These are phyloP conservation scores for Dasyornis broadbenti DNA, from an alignment of 2,113 vertebrate species.

Conservation along the genomic window DNA sequence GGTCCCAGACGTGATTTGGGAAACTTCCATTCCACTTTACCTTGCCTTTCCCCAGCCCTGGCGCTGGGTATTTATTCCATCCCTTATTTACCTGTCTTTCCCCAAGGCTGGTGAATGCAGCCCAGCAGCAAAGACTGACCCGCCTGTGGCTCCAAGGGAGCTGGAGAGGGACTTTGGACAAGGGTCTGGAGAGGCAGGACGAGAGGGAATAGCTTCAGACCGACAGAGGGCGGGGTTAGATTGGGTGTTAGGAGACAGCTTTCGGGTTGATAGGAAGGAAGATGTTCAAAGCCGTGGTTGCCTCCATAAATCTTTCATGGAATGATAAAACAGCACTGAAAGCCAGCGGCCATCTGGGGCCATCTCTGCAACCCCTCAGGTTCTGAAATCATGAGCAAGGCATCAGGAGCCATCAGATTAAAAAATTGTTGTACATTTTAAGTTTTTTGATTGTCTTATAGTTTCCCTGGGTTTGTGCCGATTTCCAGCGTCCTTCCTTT, in stretches of 20 bases:
- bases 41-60: neutral
- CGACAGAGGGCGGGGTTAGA: neutral
- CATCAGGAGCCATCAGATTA: neutral
- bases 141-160: neutral
- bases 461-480: neutral
- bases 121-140: neutral
- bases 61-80: neutral
- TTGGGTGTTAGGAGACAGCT: neutral
- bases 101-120: accelerated
- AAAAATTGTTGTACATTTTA: neutral
- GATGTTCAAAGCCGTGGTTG: accelerated
- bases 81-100: neutral
- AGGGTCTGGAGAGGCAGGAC: neutral
- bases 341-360: neutral
- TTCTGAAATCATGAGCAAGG: neutral
- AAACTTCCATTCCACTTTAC: neutral
- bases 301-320: neutral
- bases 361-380: neutral
- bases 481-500: neutral
- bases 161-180: neutral
- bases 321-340: neutral
- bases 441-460: neutral
- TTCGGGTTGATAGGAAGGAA: neutral
- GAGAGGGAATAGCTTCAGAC: neutral
- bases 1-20: neutral